Evolutionary conservation across 2,888 invertebrate species (phyloP).

Genomic region (Callinectes sapidus): DNA sequence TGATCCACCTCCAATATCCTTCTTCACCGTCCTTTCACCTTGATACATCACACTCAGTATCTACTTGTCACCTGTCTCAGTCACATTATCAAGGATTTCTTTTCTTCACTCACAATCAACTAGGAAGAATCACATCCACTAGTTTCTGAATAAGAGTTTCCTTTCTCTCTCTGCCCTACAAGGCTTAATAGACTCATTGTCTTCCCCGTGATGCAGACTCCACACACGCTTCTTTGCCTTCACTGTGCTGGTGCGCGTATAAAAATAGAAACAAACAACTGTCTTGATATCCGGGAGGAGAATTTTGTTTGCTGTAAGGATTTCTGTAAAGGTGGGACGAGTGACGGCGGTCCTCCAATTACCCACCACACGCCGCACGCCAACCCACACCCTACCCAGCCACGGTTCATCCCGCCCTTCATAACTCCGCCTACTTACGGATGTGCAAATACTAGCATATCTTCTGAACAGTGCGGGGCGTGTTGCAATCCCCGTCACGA

Average conservation of each 20-base stretch:
- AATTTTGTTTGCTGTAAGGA: neutral
- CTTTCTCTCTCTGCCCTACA: too few relatives aligned
- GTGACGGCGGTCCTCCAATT: neutral
- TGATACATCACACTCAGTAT: neutral
- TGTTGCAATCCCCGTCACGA: neutral
- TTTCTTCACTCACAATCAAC: too few relatives aligned
- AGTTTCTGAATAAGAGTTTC: neutral
- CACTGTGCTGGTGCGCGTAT: neutral
- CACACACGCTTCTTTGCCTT: neutral
- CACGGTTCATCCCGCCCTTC: neutral
- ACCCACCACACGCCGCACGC: neutral
- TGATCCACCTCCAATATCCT: too few relatives aligned
- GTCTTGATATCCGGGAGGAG: neutral
- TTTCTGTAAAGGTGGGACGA: neutral
- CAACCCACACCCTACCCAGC: neutral
- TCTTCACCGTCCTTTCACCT: neutral
- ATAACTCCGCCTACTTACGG: neutral
- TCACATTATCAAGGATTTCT: too few relatives aligned
- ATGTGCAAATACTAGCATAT: neutral
- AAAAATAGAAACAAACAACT: neutral
- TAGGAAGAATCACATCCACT: neutral
- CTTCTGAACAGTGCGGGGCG: neutral
- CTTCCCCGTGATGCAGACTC: neutral
- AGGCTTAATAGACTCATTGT: neutral
- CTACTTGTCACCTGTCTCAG: neutral